Percentiles rank a stretch among this genome's conserved stretches.
These are phyloP conservation scores for Thalassoma bifasciatum DNA, from an alignment of 2,113 vertebrate species.

Conservation along the genomic window DNA sequence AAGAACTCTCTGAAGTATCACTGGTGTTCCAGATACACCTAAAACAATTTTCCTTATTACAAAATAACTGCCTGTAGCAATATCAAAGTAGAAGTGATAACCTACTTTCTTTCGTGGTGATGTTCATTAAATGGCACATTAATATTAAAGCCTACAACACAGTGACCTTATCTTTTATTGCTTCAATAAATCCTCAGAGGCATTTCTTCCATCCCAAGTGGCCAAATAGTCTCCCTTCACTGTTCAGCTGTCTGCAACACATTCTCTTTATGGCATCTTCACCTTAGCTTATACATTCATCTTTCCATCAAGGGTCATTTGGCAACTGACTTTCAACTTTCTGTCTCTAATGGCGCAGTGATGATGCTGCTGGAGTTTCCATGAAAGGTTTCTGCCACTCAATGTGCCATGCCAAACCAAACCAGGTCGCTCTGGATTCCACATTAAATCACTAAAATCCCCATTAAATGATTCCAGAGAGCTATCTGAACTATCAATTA, in stretches of 20 bases:
- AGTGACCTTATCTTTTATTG: slow-evolving; percentile 82
- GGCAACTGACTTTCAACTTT: slow-evolving; percentile 9
- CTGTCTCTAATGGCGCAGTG: slow-evolving; percentile 24
- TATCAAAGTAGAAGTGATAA: slow-evolving; percentile 63
- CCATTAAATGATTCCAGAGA: background rate
- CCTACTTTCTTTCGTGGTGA: slow-evolving; percentile 60
- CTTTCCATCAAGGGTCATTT: slow-evolving; percentile 53
- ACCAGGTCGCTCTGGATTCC: slow-evolving; percentile 9
- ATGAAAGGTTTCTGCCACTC: slow-evolving; percentile 15
- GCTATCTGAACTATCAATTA: background rate
- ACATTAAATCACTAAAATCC: slow-evolving; percentile 25
- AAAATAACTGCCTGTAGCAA: slow-evolving; percentile 59
- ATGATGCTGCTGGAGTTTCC: slow-evolving; percentile 33
- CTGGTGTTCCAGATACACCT: slow-evolving; percentile 26
- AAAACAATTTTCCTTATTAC: slow-evolving; percentile 23
- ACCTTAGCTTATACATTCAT: slow-evolving; percentile 44
- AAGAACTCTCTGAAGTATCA: background rate
- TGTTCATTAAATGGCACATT: slow-evolving; percentile 78
- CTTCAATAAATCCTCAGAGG: slow-evolving; percentile 73
- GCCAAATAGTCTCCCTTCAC: slow-evolving; percentile 55
- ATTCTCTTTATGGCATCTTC: slow-evolving; percentile 40
- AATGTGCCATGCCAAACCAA: slow-evolving; percentile 15
- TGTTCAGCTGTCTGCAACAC: slow-evolving; percentile 32
- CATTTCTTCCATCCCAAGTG: slow-evolving; percentile 62
- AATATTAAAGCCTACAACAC: slow-evolving; percentile 79